These are phyloP conservation scores for Cecropterus lyciades DNA, from an alignment of 1,140 invertebrate genomes.

Conservation along the genomic window DNA sequence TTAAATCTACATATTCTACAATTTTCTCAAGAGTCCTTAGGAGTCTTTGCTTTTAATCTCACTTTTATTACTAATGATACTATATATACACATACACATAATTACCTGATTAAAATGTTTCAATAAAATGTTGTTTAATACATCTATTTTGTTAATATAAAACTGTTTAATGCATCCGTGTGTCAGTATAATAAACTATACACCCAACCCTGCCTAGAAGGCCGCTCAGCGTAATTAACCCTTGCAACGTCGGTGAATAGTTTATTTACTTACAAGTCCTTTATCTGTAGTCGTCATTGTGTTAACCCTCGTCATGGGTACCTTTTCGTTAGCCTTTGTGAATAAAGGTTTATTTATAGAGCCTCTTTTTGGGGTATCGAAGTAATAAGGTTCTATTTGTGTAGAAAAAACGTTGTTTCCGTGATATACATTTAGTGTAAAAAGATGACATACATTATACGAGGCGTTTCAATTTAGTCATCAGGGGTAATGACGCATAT, in stretches of 20 bases:
- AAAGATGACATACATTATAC: too few relatives aligned
- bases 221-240: conserved; percentile 24
- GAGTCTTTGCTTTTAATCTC: too few relatives aligned
- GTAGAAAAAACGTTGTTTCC: background rate
- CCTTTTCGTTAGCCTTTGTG: conserved; percentile 11
- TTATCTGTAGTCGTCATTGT: conserved; percentile 15
- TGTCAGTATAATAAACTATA: conserved; percentile 5
- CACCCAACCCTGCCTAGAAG: background rate
- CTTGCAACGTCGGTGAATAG: conserved; percentile 21
- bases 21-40: too few relatives aligned
- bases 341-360: background rate
- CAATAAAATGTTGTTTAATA: too few relatives aligned
- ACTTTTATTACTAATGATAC: too few relatives aligned
- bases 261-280: conserved; percentile 24
- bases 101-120: too few relatives aligned
- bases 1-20: too few relatives aligned
- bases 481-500: too few relatives aligned
- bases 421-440: too few relatives aligned
- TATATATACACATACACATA: too few relatives aligned
- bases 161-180: background rate
- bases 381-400: background rate
- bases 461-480: too few relatives aligned
- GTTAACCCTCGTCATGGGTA: conserved; percentile 21
- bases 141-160: background rate
- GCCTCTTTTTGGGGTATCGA: too few relatives aligned